Percentiles rank a stretch among this genome's conserved stretches.
These are phyloP conservation scores for Lepidotrigona ventralis DNA, from an alignment of 1,140 invertebrate species.

Conservation along the genomic window DNA sequence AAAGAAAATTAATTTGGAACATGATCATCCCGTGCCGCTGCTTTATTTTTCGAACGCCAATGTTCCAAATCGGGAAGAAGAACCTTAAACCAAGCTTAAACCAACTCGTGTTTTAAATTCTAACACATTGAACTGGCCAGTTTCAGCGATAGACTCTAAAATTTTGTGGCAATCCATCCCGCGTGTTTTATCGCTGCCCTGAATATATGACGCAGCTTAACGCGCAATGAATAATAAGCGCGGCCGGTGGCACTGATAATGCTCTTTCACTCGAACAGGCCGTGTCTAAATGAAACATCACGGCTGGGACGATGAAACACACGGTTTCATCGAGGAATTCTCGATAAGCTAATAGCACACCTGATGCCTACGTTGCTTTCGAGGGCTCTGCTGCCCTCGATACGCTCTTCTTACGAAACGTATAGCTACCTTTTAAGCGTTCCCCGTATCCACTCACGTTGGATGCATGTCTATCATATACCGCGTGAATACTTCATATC, in stretches of 20 bases:
- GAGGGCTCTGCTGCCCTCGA: conserved; percentile 47
- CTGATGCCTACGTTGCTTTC: conserved; percentile 51
- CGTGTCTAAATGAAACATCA: conserved; percentile 23
- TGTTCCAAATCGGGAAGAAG: too few relatives aligned
- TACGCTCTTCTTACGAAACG: conserved; percentile 49
- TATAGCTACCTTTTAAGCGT: conserved; percentile 53
- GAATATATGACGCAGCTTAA: not conserved
- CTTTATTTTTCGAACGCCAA: too few relatives aligned
- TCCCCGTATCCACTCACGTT: conserved; percentile 44
- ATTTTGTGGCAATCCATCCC: too few relatives aligned
- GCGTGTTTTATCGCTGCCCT: too few relatives aligned
- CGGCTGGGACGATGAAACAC: not conserved
- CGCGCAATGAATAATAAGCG: conserved; percentile 19
- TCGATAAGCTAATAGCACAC: conserved; percentile 58
- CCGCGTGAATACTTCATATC: conserved; percentile 59
- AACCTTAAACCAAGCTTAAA: too few relatives aligned
- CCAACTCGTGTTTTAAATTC: too few relatives aligned
- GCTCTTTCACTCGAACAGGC: conserved; percentile 2
- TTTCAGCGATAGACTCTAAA: too few relatives aligned
- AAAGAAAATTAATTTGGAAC: not conserved
- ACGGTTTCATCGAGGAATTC: conserved; percentile 35
- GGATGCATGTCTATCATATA: conserved; percentile 56
- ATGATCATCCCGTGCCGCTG: too few relatives aligned
- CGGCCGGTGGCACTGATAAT: conserved; percentile 47
- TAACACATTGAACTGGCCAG: too few relatives aligned